These are phyloP conservation scores for Cladorhizidae sp. DNA, from an alignment of 37 sponge, comb jelly and placozoan species.

Conservation along the genomic window DNA sequence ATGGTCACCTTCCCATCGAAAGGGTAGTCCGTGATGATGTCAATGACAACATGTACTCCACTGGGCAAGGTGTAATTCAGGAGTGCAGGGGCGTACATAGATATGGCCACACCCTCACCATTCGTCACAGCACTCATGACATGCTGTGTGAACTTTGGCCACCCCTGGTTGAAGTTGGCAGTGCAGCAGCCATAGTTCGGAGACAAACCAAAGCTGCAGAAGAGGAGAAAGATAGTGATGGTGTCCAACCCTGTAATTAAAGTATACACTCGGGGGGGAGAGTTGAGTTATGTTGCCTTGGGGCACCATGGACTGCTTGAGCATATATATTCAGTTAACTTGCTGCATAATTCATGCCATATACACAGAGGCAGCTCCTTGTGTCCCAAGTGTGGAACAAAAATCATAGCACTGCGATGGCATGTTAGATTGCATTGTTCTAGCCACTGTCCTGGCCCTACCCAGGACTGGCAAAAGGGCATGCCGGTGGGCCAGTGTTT, in stretches of 20 bases:
- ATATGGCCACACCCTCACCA: constrained; percentile 25
- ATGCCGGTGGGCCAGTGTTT: too few species aligned
- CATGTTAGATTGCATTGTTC: too few species aligned
- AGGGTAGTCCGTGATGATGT: constrained; percentile 65
- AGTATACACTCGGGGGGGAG: too few species aligned
- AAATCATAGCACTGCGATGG: too few species aligned
- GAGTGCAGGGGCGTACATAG: constrained; percentile 46
- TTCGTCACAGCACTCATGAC: constrained; percentile 35
- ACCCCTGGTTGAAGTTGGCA: constrained; percentile 86
- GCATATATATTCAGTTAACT: neutral
- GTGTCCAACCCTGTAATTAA: neutral
- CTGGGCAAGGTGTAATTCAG: constrained; percentile 15
- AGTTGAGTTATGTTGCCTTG: neutral
- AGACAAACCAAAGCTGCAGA: constrained; percentile 61
- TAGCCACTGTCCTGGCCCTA: too few species aligned
- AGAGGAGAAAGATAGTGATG: neutral
- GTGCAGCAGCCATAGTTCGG: constrained; percentile 90
- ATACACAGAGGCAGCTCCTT: too few species aligned
- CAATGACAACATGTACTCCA: constrained; percentile 5
- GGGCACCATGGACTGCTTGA: neutral
- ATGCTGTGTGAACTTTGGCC: constrained; percentile 74
- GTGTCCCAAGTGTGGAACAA: too few species aligned
- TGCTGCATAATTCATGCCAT: too few species aligned
- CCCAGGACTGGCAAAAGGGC: too few species aligned
- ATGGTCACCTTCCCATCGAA: constrained; percentile 44